Conservation (phyloP, 2,113 vertebrate genomes). For the Xenopus borealis region DNA sequence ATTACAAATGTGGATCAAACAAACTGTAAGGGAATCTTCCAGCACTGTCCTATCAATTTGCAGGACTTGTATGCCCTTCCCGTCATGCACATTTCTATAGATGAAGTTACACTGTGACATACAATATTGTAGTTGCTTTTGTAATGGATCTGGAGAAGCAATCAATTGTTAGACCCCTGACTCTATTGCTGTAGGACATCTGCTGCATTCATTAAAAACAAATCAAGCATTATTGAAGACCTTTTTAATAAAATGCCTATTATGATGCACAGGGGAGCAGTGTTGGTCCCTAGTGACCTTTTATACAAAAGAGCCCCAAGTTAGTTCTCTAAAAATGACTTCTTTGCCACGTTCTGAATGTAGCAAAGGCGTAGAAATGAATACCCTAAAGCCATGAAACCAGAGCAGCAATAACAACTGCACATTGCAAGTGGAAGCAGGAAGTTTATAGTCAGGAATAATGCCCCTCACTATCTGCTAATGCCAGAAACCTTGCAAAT, state of each 20-base stretch:
- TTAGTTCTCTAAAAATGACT: slow-evolving; percentile 4
- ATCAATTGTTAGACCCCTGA: neutral
- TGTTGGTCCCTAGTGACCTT: neutral
- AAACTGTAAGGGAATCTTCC: too few relatives aligned
- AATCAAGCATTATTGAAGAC: neutral
- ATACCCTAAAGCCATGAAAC: slow-evolving; percentile 2
- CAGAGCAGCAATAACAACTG: neutral
- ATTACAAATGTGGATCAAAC: too few relatives aligned
- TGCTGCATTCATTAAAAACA: neutral
- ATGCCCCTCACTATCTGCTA: too few relatives aligned
- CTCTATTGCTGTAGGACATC: neutral
- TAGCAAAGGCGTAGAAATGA: neutral
- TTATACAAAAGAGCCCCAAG: slow-evolving; percentile 2
- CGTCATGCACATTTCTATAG: too few relatives aligned
- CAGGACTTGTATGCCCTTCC: too few relatives aligned
- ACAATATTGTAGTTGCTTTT: neutral
- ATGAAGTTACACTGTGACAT: neutral
- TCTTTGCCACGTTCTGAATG: neutral
- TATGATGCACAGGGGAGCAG: slow-evolving; percentile 1
- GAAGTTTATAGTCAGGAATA: neutral
- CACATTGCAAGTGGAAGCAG: neutral
- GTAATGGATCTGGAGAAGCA: neutral
- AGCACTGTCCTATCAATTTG: too few relatives aligned
- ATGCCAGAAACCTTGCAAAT: too few relatives aligned
- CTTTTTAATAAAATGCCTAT: neutral